These are phyloP conservation scores for Psilopogon haemacephalus DNA, from an alignment of 2,113 vertebrate species.

Conservation along the genomic window DNA sequence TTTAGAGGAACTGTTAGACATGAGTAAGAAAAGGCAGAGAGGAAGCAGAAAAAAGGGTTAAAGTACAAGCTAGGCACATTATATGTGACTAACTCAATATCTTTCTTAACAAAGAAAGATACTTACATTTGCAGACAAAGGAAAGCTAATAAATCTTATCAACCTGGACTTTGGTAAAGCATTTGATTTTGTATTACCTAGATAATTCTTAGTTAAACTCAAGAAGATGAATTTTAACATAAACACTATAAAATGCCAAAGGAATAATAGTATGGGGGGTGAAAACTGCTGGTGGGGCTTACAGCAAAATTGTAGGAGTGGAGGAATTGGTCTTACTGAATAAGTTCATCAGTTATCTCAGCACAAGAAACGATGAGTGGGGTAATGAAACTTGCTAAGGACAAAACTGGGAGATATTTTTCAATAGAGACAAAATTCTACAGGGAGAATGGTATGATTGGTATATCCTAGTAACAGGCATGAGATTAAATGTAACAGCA, in stretches of 20 bases:
- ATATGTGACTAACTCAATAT: neutral
- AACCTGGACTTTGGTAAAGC: constrained; percentile 36
- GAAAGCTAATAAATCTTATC: constrained; percentile 33
- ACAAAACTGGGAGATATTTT: neutral
- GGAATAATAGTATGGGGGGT: neutral
- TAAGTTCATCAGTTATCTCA: neutral
- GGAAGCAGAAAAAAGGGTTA: constrained; percentile 7
- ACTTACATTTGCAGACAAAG: neutral
- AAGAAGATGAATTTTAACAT: neutral
- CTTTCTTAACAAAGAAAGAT: constrained; percentile 25
- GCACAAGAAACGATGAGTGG: neutral
- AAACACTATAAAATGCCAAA: neutral
- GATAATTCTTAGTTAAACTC: neutral
- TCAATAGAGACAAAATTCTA: neutral
- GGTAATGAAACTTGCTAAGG: neutral
- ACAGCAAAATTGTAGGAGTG: neutral
- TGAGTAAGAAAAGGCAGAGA: neutral
- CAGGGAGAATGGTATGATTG: neutral
- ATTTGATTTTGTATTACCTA: neutral
- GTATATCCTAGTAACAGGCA: neutral
- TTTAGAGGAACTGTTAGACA: neutral
- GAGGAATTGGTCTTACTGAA: neutral
- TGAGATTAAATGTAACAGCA: neutral
- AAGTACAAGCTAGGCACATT: neutral
- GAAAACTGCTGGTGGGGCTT: neutral